Base-by-base conservation (phyloP, 2,888 invertebrate genomes). In the Andrena bucephala region DNA sequence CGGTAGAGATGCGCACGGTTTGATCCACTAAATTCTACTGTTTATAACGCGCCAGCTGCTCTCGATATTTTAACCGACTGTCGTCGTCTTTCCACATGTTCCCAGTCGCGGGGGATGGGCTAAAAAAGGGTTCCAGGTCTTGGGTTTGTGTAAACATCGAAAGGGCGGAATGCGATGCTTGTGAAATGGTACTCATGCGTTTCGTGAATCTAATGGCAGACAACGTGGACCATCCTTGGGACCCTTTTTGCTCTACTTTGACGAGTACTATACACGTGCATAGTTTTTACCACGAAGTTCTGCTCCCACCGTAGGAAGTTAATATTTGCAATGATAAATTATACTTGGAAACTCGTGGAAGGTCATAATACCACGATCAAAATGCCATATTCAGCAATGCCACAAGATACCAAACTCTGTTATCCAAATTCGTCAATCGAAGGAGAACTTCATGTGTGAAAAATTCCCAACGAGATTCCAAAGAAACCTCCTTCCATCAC, bases 41-140 rank as follows among this genome's bases (percentile, higher is more conserved):
- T 87, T 87, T 87, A 83, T 33, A 74, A 70, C 48, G 71, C 42
- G 70, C 54, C 87, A 87, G 85, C 87, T 87, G 87, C 67, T 68
- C 52, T 29, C 85, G 73, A 87, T 87, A 85, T 83, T 87, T 84
- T 72, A 78, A 75, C 83, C 59, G 77, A 62, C 60, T 73, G 60
- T 60, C 76, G 33, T 77, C 69, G 62, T 67, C 54, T 20, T 52
- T 73, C 63, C 78, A 87, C 80, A 59, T 85, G 86, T 79, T 76
- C 57, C 33, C 29, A 66, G 60, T 48, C 77, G 68, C 67, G 48
- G 77, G 75, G 74, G 67, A 77, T 63, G 24, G 36, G 50, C 78
- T 68, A 81, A 87, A 87, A 85, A 86, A 85, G 80, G 66, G 72
- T 82, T 80, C 65, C 50, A 31, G 24, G 60, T 68, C 20, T 60